Evolutionary conservation across 2,797 vertebrate genomes (phyloP), one percentile per base, ranked within the genome.

Genomic region (Schizopygopsis pylzovi): DNA sequence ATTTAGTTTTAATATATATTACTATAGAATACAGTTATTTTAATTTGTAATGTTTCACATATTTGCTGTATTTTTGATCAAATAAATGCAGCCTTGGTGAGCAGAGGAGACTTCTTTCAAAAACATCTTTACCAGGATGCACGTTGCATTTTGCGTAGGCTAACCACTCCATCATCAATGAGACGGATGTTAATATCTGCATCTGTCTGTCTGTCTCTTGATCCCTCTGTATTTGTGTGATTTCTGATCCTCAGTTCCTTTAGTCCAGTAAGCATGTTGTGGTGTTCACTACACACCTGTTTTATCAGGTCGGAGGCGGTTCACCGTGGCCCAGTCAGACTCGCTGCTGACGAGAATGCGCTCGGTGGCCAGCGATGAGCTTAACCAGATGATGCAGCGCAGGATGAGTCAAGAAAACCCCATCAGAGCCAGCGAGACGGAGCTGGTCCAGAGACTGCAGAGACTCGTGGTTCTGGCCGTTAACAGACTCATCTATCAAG

Each of bases 351-450:
- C 96, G 92, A 95, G 96, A 87, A 99, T 99, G 98, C 97, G 97
- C 12, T 97, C 96, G 0, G 95, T 99, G 81, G 98, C 98, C 81
- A 98, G 95, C 12, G 98, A 99, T 65, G 98, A 99, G 88, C 97
- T 99, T 75, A 94, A 95, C 63, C 93, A 96, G 90, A 97, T 99
- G 97, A 97, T 99, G 96, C 98, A 99, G 86, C 94, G 96, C 56
- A 95, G 97, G 89, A 97, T 99, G 97, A 99, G 97, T 92, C 97
- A 98, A 91, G 98, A 99, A 92, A 98, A 96, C 93, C 96, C 97
- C 0, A 92, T 97, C 78, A 95, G 96, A 83, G 97, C 97, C 33
- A 96, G 95, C 0, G 98, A 99, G 89, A 91, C 96, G 0, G 98
- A 99, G 90, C 97, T 99, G 25, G 93, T 96, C 0, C 98, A 99